phyloP scores from a whole-genome alignment of 2,113 vertebrate genomes.

The Coryphaenoides rupestris region DNA sequence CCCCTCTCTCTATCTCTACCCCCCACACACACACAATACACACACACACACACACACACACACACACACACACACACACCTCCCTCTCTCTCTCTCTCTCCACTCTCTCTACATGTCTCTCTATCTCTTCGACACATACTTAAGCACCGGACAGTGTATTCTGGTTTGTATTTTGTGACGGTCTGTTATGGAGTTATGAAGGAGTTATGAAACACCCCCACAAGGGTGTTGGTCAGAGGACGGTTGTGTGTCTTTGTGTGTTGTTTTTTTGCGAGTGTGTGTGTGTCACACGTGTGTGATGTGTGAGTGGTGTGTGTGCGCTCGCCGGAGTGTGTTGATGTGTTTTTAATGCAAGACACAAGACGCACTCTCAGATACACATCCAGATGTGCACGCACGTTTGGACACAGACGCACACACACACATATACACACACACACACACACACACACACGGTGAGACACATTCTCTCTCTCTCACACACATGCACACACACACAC shows the following conservation, averaged over 20 bases:
- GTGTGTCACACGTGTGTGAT: slow-evolving; percentile 1
- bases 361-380: neutral
- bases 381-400: slow-evolving; percentile 1
- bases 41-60: too few species aligned
- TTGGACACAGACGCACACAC: slow-evolving; percentile 16
- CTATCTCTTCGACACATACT: slow-evolving; percentile 50
- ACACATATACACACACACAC: slow-evolving; percentile 12
- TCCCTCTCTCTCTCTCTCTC: neutral
- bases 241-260: slow-evolving; percentile 34
- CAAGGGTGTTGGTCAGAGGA: slow-evolving; percentile 57
- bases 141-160: slow-evolving; percentile 36
- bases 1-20: too few species aligned
- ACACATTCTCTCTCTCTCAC: slow-evolving; percentile 5
- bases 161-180: slow-evolving; percentile 17
- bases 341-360: neutral
- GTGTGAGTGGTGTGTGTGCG: too few species aligned
- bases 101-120: neutral
- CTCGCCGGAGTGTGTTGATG: slow-evolving; percentile 1
- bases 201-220: slow-evolving; percentile 67
- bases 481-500: slow-evolving; percentile 13
- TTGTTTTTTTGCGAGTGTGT: slow-evolving; percentile 6
- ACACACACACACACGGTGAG: slow-evolving; percentile 1
- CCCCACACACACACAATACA: too few species aligned
- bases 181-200: slow-evolving; percentile 41
- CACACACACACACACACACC: too few species aligned